Conservation (phyloP, 2,797 vertebrate species). For the Cyclura pinguis region DNA sequence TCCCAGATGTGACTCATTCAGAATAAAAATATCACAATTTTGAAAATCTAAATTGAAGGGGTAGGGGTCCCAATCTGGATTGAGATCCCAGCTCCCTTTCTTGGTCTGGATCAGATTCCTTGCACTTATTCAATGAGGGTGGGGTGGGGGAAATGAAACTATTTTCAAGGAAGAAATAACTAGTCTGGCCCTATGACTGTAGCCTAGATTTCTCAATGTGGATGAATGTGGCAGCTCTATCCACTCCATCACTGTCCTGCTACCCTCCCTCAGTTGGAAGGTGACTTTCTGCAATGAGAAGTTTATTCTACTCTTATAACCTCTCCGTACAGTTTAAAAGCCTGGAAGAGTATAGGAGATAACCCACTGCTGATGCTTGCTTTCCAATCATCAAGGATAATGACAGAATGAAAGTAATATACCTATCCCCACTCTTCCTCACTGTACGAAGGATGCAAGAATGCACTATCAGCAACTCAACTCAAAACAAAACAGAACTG, state of each 20-base stretch:
- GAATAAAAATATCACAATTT: neutral
- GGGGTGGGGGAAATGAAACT: no score
- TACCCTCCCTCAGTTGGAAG: neutral
- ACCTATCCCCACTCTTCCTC: no score
- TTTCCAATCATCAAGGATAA: no score
- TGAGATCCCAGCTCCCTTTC: neutral
- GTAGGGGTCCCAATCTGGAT: neutral
- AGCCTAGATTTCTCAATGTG: no score
- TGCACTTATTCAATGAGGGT: neutral
- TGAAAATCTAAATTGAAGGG: neutral
- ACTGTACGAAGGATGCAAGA: no score
- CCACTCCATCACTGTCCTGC: neutral
- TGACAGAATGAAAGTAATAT: no score
- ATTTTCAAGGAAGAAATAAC: no score
- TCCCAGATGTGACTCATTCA: neutral
- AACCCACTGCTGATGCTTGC: no score
- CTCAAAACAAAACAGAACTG: no score
- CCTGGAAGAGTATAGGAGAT: no score
- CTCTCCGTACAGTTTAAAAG: neutral
- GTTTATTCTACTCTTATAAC: neutral
- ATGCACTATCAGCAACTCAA: no score
- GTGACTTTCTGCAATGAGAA: neutral
- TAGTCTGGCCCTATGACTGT: no score
- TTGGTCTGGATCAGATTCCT: neutral
- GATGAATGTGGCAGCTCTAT: neutral